Base-by-base conservation (phyloP, 2,888 invertebrate genomes). In the Atethmia centrago region DNA sequence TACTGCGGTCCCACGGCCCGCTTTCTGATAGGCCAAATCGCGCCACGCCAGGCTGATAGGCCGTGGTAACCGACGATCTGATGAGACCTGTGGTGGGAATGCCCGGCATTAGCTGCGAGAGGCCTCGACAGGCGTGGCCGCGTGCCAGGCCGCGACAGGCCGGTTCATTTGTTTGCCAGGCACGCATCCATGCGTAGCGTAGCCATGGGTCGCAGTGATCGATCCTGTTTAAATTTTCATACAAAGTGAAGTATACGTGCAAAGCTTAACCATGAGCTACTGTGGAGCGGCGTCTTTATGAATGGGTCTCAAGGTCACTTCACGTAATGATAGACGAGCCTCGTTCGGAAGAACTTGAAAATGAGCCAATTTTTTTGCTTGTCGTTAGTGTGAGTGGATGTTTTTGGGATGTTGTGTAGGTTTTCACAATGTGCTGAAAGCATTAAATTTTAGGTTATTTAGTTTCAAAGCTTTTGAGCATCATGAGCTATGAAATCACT, bases 271-370 rank as follows among this genome's bases (percentile, higher is more conserved):
- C 51, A 12, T 51, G 51, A n/a, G n/a, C 51, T n/a, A n/a, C 51
- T 12, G 51, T n/a, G 61, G 25, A 61, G 59, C 4, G 16, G n/a
- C 5, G 40, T 19, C 16, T 25, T 61, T 25, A 42, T 25, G 40
- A 25, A 16, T 25, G 63, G 68, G 67, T 42, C 56, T 55, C 63
- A 63, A 75, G 58, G 79, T 79, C 62, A 79, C 55, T 73, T 31
- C 61, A 51, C 58, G 2, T 75, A 63, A 80, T 79, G 58, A 75
- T 61, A 69, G 49, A 31, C 45, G 51, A 53, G 70, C 55, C 42
- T 68, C n/a, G 21, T 77, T 59, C 45, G 19, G 42, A 21, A 61
- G 47, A 63, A 75, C 58, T 81, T 66, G 76, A 70, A 76, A 76
- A 81, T 45, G 42, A 53, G 58, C 47, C 61, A 62, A 53, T 65